Percentiles rank a stretch among this genome's conserved stretches.
These are phyloP conservation scores for Cataglyphis albicans DNA, from an alignment of 2,888 invertebrate genomes.

Conservation along the genomic window DNA sequence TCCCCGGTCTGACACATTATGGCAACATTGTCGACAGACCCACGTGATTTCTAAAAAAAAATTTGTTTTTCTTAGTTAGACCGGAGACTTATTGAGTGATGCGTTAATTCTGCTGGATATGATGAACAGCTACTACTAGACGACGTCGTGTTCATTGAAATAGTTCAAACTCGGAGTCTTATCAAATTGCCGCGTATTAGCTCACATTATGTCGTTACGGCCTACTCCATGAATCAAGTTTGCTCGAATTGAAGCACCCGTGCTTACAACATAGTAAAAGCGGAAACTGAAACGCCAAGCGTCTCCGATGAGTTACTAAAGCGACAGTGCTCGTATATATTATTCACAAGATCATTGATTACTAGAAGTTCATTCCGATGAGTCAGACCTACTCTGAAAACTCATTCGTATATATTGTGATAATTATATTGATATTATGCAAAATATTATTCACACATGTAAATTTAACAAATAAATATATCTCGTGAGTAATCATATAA, in stretches of 20 bases:
- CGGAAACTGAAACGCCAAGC: constrained; percentile 51
- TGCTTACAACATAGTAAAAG: constrained; percentile 40
- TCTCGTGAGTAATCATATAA: not conserved
- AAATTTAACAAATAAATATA: not conserved
- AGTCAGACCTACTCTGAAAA: constrained; percentile 2
- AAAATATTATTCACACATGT: not conserved
- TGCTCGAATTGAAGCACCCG: constrained; percentile 36
- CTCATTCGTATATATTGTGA: not conserved
- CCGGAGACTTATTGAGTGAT: too few species aligned
- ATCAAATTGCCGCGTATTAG: constrained; percentile 54
- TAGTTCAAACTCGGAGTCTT: constrained; percentile 17
- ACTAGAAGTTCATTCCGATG: constrained; percentile 2
- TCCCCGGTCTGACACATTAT: too few species aligned
- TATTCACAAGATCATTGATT: constrained; percentile 29
- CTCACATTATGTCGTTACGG: constrained; percentile 48
- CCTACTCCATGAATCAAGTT: constrained; percentile 37
- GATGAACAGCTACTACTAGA: not conserved
- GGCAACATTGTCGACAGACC: too few species aligned
- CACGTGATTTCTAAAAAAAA: too few species aligned
- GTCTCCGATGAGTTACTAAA: constrained; percentile 30
- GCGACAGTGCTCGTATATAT: not conserved
- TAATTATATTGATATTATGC: constrained; percentile 5
- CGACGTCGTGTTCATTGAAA: constrained; percentile 4
- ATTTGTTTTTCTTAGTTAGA: too few species aligned
- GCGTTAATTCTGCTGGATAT: not conserved